Percentiles rank a stretch among this genome's conserved stretches.
These are phyloP conservation scores for Leptonema lineaticorne DNA, from an alignment of 1,140 invertebrate species.

Conservation along the genomic window DNA sequence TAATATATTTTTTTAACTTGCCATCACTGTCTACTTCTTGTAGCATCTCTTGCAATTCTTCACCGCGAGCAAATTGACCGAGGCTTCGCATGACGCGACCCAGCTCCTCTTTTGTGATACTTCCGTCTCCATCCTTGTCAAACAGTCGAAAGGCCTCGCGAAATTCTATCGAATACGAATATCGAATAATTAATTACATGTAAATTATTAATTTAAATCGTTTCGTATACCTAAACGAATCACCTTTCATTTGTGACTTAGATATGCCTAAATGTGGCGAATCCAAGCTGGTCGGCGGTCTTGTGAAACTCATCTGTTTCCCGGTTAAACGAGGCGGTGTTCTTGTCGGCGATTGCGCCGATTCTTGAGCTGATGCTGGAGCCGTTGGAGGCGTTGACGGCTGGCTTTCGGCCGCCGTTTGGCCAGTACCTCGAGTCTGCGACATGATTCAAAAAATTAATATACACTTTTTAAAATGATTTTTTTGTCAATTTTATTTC, in stretches of 20 bases:
- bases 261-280: constrained; percentile 58
- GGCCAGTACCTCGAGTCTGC: constrained; percentile 19
- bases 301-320: constrained; percentile 52
- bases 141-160: constrained; percentile 85
- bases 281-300: constrained; percentile 47
- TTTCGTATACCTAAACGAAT: neutral
- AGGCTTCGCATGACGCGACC: constrained; percentile 81
- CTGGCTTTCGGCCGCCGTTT: constrained; percentile 14
- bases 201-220: neutral
- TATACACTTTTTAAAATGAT: neutral
- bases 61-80: constrained; percentile 80
- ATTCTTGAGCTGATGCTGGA: neutral
- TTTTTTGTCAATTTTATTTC: neutral
- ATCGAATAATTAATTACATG: too few relatives aligned
- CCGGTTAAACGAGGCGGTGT: neutral
- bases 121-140: constrained; percentile 86
- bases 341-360: neutral
- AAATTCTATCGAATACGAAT: constrained; percentile 63
- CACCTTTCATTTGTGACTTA: constrained; percentile 76
- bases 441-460: neutral
- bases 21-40: constrained; percentile 88
- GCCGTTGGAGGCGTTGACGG: neutral
- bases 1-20: too few relatives aligned
- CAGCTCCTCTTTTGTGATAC: constrained; percentile 83
- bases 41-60: constrained; percentile 84